Evolutionary conservation across 2,797 vertebrate species (phyloP).

Genomic region (Pelobates cultripes): DNA sequence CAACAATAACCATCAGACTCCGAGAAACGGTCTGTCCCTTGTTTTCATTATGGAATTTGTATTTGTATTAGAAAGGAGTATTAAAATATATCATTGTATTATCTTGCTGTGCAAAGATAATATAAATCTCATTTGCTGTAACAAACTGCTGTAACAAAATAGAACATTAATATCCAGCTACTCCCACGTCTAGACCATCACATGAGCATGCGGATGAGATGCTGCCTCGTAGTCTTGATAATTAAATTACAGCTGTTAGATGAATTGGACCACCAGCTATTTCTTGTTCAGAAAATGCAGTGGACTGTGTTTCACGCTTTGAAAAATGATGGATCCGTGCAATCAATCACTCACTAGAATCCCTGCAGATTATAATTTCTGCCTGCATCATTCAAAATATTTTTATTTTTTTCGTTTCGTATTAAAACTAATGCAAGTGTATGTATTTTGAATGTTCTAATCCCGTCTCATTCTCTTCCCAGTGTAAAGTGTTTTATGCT

Average conservation of each 20-base stretch:
- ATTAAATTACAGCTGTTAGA: slow-evolving; percentile 45
- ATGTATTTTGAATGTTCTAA: not conserved
- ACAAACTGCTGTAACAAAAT: not conserved
- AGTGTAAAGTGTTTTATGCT: slow-evolving; percentile 18
- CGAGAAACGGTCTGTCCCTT: too few relatives aligned
- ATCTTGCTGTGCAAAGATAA: not conserved
- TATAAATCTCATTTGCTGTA: not conserved
- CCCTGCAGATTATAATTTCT: not conserved
- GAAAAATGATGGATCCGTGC: slow-evolving; percentile 14
- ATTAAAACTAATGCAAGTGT: not conserved
- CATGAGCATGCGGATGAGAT: slow-evolving; percentile 32
- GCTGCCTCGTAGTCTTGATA: slow-evolving; percentile 36
- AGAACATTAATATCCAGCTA: not conserved
- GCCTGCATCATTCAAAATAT: slow-evolving; percentile 12
- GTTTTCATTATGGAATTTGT: not conserved
- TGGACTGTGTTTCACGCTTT: not conserved
- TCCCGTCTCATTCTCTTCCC: not conserved
- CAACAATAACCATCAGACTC: too few relatives aligned
- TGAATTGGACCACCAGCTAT: slow-evolving; percentile 45
- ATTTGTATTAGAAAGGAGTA: too few relatives aligned
- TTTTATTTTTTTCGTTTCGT: not conserved
- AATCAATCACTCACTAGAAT: slow-evolving; percentile 15
- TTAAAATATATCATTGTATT: too few relatives aligned
- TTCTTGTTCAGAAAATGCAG: slow-evolving; percentile 11
- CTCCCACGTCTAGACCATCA: not conserved